Evolutionary conservation across 2,888 invertebrate genomes (phyloP), one percentile per base, ranked within the genome.

Genomic region (Ceriagrion tenellum): DNA sequence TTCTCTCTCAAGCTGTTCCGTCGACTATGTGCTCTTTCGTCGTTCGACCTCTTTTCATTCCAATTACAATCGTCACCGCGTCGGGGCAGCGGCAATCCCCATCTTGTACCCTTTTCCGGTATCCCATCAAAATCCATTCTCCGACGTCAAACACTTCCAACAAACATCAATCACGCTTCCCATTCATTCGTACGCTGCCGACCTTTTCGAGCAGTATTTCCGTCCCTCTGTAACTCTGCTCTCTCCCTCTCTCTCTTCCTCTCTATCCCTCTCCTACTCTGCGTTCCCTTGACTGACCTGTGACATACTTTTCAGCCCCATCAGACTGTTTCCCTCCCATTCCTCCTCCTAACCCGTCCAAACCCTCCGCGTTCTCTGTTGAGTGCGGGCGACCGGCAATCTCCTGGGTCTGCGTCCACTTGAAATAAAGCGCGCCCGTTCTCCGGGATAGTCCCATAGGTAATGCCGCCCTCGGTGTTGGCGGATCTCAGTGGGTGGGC

Each of bases 111-210:
- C 59, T 59, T 81, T 81, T 81, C 81, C 81, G 81, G 81, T 81
- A 81, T 35, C 81, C 81, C 81, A 81, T 81, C 81, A 81, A 81
- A 81, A 35, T 81, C 81, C 35, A 81, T 81, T 81, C 81, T 81
- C 35, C 81, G 35, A 81, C 81, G 81, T 81, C 81, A 81, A 81
- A 81, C 81, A 81, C 81, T 81, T 81, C 81, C 81, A 81, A 81
- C 81, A 81, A 81, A 81, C 81, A 81, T 81, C 81, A 81, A 81
- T 81, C 81, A 81, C 81, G 35, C 30, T 26, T 81, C 81, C 81
- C 81, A 81, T 81, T 81, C 81, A 81, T 81, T 30, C 35, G 18
- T 30, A 1, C 81, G 69, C 26, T 3, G 69, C 26, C 35, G 35
- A 35, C 81, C 81, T 35, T 81, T 69, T 81, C 35, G 81, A 35